Base-by-base conservation (phyloP, 2,888 invertebrate genomes). In the Rotaria magnacalcarata region DNA sequence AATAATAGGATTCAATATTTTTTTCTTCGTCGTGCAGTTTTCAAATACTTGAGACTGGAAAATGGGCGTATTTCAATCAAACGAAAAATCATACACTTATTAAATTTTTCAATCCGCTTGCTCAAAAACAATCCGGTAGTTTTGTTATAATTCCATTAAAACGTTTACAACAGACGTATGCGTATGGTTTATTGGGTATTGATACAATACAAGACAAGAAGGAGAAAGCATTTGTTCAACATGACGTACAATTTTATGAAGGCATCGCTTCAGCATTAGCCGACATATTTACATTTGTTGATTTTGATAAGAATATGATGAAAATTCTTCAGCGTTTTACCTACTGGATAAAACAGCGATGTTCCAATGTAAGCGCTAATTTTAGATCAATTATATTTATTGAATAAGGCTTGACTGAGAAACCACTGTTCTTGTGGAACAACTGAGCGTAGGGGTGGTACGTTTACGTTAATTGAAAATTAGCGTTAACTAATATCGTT, bases 201-300 rank as follows among this genome's bases (percentile, higher is more conserved):
- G 80, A 80, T 80, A 80, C 80, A 47, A n/a, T 80, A 47, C 80
- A 14, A 80, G 80, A 80, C 3, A 47, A 80, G 47, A 43, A 47
- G 47, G 80, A 80, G 47, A 80, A 80, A 47, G 80, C 80, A 80
- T 80, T 80, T 80, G 11, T 1, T 80, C 41, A 80, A 47, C 47
- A 80, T 47, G 80, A 80, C 47, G 47, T 47, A 41, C 47, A 80
- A 80, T 80, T 80, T 80, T 80, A 80, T n/a, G 47, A 80, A 47
- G 80, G 47, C 4, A 47, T 80, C 47, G 34, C 80, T 47, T 47
- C n/a, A 24, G 47, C 34, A 47, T 47, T 80, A 43, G 47, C 80
- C 2, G 80, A 80, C 6, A 80, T 47, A 80, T 80, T 80, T 11
- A 47, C 47, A 24, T 80, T 47, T 47, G 10, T 80, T 80, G 80